Evolutionary conservation across 2,113 vertebrate species (phyloP).

Genomic region (Crotophaga sulcirostris): DNA sequence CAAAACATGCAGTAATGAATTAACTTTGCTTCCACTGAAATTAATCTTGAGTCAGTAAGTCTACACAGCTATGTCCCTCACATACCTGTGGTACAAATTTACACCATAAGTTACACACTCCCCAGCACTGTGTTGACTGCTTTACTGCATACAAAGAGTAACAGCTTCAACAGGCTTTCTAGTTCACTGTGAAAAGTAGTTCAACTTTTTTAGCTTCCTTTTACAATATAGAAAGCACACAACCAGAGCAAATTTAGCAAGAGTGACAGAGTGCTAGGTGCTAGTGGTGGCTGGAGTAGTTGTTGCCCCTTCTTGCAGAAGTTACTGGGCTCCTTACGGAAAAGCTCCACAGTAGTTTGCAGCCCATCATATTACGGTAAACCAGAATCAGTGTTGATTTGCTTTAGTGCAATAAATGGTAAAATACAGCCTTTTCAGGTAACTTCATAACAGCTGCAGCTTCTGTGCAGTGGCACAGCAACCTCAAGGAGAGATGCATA

Average conservation of each 20-base stretch:
- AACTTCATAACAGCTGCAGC: neutral
- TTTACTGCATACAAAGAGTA: neutral
- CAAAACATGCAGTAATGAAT: neutral
- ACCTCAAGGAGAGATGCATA: neutral
- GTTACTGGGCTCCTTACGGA: neutral
- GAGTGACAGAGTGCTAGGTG: neutral
- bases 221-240: neutral
- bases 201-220: neutral
- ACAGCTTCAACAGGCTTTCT: neutral
- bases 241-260: neutral
- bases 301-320: neutral
- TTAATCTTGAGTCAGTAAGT: neutral
- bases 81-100: rapidly evolving
- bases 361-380: neutral
- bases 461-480: neutral
- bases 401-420: neutral
- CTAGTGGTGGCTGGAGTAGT: neutral
- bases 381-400: neutral
- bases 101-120: neutral
- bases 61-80: neutral
- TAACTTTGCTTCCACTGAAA: neutral
- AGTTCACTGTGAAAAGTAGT: neutral
- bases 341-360: neutral
- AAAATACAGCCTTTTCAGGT: neutral
- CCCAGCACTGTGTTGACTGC: neutral